Evolutionary conservation across 2,113 vertebrate genomes (phyloP), one percentile per base, ranked within the genome.

Genomic region (Craseonycteris thonglongyai): DNA sequence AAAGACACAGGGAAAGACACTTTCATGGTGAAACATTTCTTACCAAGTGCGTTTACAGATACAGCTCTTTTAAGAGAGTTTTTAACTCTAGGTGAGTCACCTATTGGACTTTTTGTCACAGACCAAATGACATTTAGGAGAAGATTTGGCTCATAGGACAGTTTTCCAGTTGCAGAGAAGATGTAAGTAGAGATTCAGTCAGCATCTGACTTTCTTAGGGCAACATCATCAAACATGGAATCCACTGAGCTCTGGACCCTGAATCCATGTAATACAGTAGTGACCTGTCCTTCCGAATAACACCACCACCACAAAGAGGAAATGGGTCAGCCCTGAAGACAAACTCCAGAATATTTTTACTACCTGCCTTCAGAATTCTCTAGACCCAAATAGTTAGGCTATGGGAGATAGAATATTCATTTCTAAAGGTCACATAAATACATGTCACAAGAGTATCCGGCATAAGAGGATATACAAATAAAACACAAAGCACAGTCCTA

Each of bases 341-440:
- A 24, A 18, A 42, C 45, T 89, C 58, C 45, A 65, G 38, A 82
- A 79, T 26, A 35, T 56, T 16, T 22, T 56, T 42, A 4, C 28
- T 54, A 49, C 22, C 58, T 16, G 24, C 30, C 69, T 72, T 63
- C n/a, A 78, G 66, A 78, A 88, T 82, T 91, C 63, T 88, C 63
- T 83, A 28, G 33, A 65, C n/a, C 63, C 85, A 90, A 68, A 89
- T 21, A n/a, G n/a, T n/a, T n/a, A 86, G 33, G n/a, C n/a, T 47
- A 61, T n/a, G 40, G 88, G 66, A 51, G 54, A 66, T 82, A 16
- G 11, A 89, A 75, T 35, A 65, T 40, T 75, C 90, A 79, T 74
- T 96, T 93, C 56, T 72, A 93, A 92, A 93, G 85, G 35, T 38
- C 72, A 81, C 59, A 6, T 87, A 88, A 90, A 66, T 38, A 38